These are phyloP conservation scores for Oryzias melastigma DNA, from an alignment of 2,113 vertebrate genomes.

Conservation along the genomic window DNA sequence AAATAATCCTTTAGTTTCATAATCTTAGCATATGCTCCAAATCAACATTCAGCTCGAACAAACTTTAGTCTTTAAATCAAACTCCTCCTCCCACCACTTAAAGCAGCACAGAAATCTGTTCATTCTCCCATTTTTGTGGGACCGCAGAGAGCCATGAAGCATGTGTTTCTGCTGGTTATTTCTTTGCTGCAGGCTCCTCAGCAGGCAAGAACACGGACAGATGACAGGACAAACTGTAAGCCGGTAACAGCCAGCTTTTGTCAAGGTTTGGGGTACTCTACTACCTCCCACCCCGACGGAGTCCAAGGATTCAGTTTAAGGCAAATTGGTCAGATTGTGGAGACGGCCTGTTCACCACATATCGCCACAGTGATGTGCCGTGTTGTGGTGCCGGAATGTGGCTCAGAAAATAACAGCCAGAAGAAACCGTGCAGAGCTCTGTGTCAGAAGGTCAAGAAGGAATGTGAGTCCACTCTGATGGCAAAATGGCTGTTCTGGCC, in stretches of 20 bases:
- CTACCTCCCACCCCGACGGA: constrained; percentile 29
- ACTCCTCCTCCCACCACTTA: constrained; percentile 54
- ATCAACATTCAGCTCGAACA: constrained; percentile 28
- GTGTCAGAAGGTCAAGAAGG: constrained; percentile 57
- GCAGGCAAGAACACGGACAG: neutral
- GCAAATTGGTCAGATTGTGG: constrained; percentile 46
- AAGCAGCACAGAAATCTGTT: neutral
- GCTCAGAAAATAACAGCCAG: constrained; percentile 10
- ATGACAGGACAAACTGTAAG: constrained; percentile 23
- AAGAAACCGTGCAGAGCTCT: constrained; percentile 56
- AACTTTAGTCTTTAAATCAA: constrained; percentile 36
- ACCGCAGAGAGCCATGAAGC: constrained; percentile 23
- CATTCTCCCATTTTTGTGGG: neutral
- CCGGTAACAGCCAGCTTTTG: constrained; percentile 52
- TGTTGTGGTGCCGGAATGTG: constrained; percentile 57
- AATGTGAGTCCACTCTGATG: constrained; percentile 45
- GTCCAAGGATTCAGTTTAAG: constrained; percentile 30
- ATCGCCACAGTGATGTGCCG: constrained; percentile 54
- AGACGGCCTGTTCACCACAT: constrained; percentile 37
- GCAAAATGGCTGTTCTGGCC: constrained; percentile 45
- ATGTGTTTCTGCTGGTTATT: constrained; percentile 9
- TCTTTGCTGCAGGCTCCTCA: constrained; percentile 13
- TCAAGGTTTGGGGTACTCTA: constrained; percentile 53
- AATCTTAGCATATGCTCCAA: constrained; percentile 9
- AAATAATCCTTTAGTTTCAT: constrained; percentile 10